A percentile compares a stretch with the other conserved stretches of the same genome.
Evolutionary conservation across 2,888 invertebrate genomes (phyloP).

Genomic region (Eupithecia centaureata): DNA sequence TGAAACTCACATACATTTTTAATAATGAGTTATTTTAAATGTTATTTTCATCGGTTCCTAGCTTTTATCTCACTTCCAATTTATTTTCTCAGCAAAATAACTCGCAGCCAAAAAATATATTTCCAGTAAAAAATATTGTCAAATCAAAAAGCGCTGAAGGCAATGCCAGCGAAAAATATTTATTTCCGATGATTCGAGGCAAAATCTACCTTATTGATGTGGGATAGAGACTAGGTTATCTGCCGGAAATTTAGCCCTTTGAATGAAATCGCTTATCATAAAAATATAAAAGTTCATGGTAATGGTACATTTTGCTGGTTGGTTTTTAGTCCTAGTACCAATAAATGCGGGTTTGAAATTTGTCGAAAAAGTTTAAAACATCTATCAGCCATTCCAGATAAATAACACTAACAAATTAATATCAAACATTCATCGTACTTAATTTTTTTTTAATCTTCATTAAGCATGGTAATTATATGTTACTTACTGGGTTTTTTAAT

Average conservation of each 20-base stretch:
- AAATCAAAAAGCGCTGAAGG: slow-evolving; percentile 20
- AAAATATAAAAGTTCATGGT: slow-evolving; percentile 21
- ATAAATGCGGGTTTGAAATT: slow-evolving; percentile 1
- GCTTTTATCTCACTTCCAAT: background rate
- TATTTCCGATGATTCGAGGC: background rate
- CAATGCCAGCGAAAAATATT: background rate
- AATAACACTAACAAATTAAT: background rate
- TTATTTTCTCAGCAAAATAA: slow-evolving; percentile 18
- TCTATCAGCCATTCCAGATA: background rate
- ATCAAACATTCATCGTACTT: too few relatives aligned
- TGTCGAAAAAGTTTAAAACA: background rate
- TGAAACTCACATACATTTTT: background rate
- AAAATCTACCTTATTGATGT: background rate
- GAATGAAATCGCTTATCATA: slow-evolving; percentile 11
- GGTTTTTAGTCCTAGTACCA: background rate
- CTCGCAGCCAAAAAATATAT: slow-evolving; percentile 7
- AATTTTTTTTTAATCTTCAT: too few relatives aligned
- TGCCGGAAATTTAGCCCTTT: slow-evolving; percentile 7
- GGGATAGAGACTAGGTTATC: background rate
- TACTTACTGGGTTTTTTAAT: too few relatives aligned
- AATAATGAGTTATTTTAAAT: background rate
- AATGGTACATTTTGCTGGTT: slow-evolving; percentile 17
- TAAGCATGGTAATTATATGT: too few relatives aligned
- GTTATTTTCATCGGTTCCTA: background rate
- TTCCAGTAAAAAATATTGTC: slow-evolving; percentile 18